Evolutionary conservation across 2,797 vertebrate genomes (phyloP).

Genomic region (Psittacula echo): DNA sequence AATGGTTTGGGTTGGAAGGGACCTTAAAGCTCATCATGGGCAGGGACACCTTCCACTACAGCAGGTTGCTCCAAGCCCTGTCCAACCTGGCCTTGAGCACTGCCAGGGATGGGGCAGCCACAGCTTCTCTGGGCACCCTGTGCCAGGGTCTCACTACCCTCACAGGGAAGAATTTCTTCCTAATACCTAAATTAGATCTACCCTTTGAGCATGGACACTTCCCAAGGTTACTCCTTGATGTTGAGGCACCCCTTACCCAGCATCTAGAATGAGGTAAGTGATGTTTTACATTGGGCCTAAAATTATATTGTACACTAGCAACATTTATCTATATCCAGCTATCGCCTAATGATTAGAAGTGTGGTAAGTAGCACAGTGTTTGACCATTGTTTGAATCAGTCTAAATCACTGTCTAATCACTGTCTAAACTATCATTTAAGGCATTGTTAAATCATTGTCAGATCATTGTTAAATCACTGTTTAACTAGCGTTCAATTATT

Average conservation of each 20-base stretch:
- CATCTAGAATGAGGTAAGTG: background rate
- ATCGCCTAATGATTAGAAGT: background rate
- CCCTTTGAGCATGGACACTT: background rate
- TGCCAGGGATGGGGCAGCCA: background rate
- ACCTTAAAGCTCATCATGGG: background rate
- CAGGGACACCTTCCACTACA: background rate
- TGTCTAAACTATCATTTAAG: background rate
- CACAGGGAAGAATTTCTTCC: background rate
- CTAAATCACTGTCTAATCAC: background rate
- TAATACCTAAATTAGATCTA: background rate
- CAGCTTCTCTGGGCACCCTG: background rate
- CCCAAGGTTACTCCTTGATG: accelerated
- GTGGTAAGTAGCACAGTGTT: background rate
- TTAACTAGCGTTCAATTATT: background rate
- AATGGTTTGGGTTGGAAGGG: too few species aligned
- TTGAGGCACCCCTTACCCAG: background rate
- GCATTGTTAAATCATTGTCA: background rate
- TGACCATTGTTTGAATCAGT: background rate
- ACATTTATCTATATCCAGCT: background rate
- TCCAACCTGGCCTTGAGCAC: too few species aligned
- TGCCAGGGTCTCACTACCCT: background rate
- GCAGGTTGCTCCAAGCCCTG: background rate
- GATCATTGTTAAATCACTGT: background rate
- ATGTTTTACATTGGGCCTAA: background rate
- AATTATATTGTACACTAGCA: background rate